Evolutionary conservation across 2,797 vertebrate genomes (phyloP), one percentile per base, ranked within the genome.

Genomic region (Xenops minutus): DNA sequence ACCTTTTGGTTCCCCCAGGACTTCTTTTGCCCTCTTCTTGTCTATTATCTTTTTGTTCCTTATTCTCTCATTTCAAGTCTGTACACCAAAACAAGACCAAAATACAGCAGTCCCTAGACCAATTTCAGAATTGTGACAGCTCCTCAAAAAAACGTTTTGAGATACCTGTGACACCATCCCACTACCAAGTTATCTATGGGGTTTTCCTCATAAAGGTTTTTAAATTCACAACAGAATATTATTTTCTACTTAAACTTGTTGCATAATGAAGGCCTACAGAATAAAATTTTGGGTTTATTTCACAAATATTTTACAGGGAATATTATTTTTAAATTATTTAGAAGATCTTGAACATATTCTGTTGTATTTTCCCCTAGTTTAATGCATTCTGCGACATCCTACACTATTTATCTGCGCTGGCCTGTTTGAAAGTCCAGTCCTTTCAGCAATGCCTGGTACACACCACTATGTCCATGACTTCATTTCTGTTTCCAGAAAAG

Each of bases 401-500:
- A 55, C 8, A 5, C 44, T 49, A 62, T 89, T 83, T 74, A 76
- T 78, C 59, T 46, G 27, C 26, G 44, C 22, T 68, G 36, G 52
- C 8, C 34, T 74, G 44, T 91, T 93, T 87, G 36, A 85, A 93
- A 67, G 61, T 39, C 54, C 81, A 80, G 64, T 77, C 37, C 73
- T 89, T 88, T 77, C 46, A 91, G 82, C 44, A 85, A 88, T 43
- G 75, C 75, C 82, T 96, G 78, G 52, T 91, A 82, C 71, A 26
- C n/a, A 71, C 46, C 88, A 61, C 49, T 64, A 59, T 73, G 61
- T 67, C 86, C 81, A 74, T 95, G 79, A 96, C 71, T 95, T 93
- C 84, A 84, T 82, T 93, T 82, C 67, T 96, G 77, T 63, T 90
- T 91, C 80, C 61, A 96, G 88, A 85, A 96, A 87, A 93, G 49